Evolutionary conservation across 2,113 vertebrate genomes (phyloP).

Genomic region (Dromaius novaehollandiae): DNA sequence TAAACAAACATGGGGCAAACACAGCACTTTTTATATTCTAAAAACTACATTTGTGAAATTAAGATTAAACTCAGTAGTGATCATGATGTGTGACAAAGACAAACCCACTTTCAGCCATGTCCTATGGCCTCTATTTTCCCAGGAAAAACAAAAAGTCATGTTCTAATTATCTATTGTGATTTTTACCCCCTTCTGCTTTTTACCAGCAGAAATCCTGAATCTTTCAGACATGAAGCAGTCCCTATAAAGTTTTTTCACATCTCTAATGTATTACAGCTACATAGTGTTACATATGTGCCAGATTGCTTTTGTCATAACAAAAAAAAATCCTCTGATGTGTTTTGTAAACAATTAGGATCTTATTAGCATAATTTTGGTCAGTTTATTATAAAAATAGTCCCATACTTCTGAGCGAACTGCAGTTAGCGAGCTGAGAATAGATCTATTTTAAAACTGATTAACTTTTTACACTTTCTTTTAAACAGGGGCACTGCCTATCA

Average conservation of each 20-base stretch:
- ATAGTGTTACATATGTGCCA: neutral
- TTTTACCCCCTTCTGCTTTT: neutral
- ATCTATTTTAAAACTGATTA: neutral
- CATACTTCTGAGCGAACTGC: neutral
- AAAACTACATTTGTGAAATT: neutral
- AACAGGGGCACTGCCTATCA: neutral
- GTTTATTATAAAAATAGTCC: neutral
- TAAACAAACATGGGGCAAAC: neutral
- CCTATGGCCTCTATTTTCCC: neutral
- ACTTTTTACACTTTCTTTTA: neutral
- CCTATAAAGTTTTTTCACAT: neutral
- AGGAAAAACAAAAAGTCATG: neutral
- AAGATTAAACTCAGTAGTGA: neutral
- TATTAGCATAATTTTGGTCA: neutral
- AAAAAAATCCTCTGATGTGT: neutral
- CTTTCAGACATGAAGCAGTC: neutral
- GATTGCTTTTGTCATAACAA: neutral
- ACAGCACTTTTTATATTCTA: neutral
- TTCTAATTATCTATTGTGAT: neutral
- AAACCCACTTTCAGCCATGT: neutral
- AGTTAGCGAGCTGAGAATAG: neutral
- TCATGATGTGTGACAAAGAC: neutral
- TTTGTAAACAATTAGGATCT: neutral
- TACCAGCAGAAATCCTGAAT: neutral
- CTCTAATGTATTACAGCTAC: neutral